Base-by-base conservation (phyloP, 1,140 invertebrate species). In the Argopecten irradians region DNA sequence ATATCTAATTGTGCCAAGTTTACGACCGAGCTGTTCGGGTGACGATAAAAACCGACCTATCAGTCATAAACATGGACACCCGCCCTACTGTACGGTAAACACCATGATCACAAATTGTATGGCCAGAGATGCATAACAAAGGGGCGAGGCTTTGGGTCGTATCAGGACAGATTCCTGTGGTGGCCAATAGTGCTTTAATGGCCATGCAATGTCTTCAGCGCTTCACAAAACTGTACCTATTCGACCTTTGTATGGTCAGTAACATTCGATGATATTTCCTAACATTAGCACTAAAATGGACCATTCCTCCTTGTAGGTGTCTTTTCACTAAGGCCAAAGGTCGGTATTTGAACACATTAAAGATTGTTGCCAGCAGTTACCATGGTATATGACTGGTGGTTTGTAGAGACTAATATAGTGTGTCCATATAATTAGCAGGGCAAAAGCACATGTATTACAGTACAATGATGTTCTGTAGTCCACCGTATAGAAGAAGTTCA, bases 21-120 rank as follows among this genome's bases (percentile, higher is more conserved):
- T 71, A 71, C 55, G 55, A 71, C 55, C 55, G n/a, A 71, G 55
- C 55, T 71, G 55, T 71, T 71, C 55, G 55, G 22, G 55, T 71
- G 55, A 16, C 55, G 55, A 71, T 71, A 71, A 71, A 71, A n/a
- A 71, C 8, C n/a, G 55, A 28, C 55, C 0, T 71, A 71, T 71
- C 55, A 8, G 55, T 71, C 55, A 71, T 71, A 71, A 71, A 71
- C 55, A 71, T 71, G 55, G n/a, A 71, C 55, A 71, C 55, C 55
- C 22, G 55, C 55, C 55, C 55, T 71, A 71, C 55, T 71, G 55
- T 71, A 28, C 28, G 28, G 55, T 71, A 71, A 71, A 71, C 55
- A 71, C 1, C 55, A 16, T 71, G 55, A 71, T 71, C 55, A 5
- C 16, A n/a, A n/a, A 71, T 71, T 71, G 55, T 71, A 71, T 71